Evolutionary conservation across 2,797 vertebrate species (phyloP), one percentile per base, ranked within the genome.

Genomic region (Margarornis squamiger): DNA sequence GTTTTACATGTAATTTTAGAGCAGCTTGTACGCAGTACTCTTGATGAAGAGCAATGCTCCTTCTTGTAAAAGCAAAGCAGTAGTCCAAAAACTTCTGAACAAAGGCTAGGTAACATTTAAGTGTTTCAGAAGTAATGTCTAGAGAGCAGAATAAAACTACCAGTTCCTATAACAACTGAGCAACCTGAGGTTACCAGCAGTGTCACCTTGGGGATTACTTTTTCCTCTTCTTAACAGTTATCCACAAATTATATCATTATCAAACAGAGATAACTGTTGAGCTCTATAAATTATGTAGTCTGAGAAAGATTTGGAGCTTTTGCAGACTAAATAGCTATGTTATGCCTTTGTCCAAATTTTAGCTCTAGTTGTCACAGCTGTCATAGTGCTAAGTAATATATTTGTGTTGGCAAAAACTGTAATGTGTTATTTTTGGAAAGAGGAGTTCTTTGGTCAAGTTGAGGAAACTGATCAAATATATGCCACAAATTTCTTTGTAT

Each of bases 201-300:
- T 26, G 19, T 75, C 74, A 75, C 26, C 8, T 18, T 11, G 24
- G 24, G 20, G 4, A 15, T 84, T 88, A n/a, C 12, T 55, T 92
- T 70, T 45, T 81, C 41, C 38, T 81, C 58, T 81, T 22, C 15
- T 65, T 81, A 74, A 57, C 14, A 1, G 10, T 86, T 88, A 24
- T 1, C 32, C 15, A 34, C 20, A n/a, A 45, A 61, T 1, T 0
- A 2, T 45, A 51, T 46, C 14, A 10, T 74, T 77, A 52, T 38
- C 9, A n/a, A 62, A 7, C 26, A 15, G n/a, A 77, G 41, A 12
- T 39, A 79, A 71, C 7, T 58, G 41, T 17, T 94, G 32, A 80
- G 30, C 59, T 86, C 34, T 54, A 21, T 45, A 29, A 77, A 58
- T 57, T 34, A 29, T 15, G 29, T n/a, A 22, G 17, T 32, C 24